Base-by-base conservation (phyloP, 2,888 invertebrate species). In the Bembecia ichneumoniformis region DNA sequence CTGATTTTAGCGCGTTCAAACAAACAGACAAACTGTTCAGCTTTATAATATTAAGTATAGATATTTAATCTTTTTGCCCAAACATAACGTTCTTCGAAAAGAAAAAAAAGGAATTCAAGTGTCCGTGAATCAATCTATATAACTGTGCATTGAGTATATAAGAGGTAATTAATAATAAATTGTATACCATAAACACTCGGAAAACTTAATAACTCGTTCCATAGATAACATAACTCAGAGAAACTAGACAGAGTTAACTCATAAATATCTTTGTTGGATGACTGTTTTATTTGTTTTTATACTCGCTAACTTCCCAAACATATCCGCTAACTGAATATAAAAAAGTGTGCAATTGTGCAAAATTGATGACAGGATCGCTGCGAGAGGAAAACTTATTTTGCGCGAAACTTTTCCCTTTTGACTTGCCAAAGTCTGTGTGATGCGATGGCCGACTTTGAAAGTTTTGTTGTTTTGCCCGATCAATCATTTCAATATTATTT, bases 241-340 rank as follows among this genome's bases (percentile, higher is more conserved):
- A 44, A 44, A 44, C 7, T 13, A 44, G 5, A 17, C 16, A 5
- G 16, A 9, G 9, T 10, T 15, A 44, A 44, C 44, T 44, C 11
- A 48, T 53, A 53, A 53, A 56, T 56, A 54, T 52, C 51, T 40
- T 40, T 47, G 34, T 43, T 46, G 35, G 54, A 59, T 49, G 55
- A 55, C 55, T 55, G 58, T 64, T 64, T 64, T 59, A 62, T 63
- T 64, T 60, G 58, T 61, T 60, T 55, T 61, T 28, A 49, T 51
- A 47, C 45, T 47, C 47, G 49, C 52, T 46, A 46, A 50, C 47
- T 52, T 50, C 47, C 48, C 43, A 43, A n/a, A 47, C 48, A 50
- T 47, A 52, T 51, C 50, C 51, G 55, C 49, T 59, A 59, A 63
- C 57, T 58, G 59, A 62, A 64, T 60, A 59, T 56, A 58, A 55